phyloP scores from a whole-genome alignment of 2,888 invertebrate genomes.

The Drosophila prostipennis region DNA sequence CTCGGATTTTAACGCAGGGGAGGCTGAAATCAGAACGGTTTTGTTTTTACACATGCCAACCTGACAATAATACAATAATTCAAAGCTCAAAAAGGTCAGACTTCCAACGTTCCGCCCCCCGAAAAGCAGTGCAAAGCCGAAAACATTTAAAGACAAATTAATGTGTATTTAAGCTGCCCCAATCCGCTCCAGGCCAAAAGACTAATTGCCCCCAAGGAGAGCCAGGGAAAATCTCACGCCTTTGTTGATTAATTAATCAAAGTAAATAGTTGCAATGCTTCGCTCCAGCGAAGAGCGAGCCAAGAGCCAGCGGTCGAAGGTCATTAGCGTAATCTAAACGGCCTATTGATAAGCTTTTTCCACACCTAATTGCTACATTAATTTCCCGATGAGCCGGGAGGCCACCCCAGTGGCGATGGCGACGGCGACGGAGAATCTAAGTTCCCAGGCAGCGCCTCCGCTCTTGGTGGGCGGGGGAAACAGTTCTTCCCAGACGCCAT shows the following conservation, averaged over 20 bases:
- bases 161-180: constrained; percentile 76
- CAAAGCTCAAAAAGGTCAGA: constrained; percentile 47
- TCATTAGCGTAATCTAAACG: constrained; percentile 81
- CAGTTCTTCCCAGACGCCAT: constrained; percentile 70
- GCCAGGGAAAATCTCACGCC: constrained; percentile 70
- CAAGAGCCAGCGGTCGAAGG: constrained; percentile 19
- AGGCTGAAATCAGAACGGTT: constrained; percentile 9
- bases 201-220: constrained; percentile 74
- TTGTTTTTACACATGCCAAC: constrained; percentile 52
- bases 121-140: constrained; percentile 19
- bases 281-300: constrained; percentile 8
- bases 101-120: constrained; percentile 4
- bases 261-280: constrained; percentile 64
- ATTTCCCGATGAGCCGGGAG: constrained; percentile 47
- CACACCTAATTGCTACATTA: constrained; percentile 78
- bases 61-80: constrained; percentile 55
- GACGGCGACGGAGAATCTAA: constrained; percentile 11
- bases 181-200: constrained; percentile 44
- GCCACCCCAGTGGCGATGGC: constrained; percentile 32
- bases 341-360: constrained; percentile 77
- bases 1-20: background rate
- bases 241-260: constrained; percentile 81
- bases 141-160: constrained; percentile 75
- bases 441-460: constrained; percentile 15
- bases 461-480: constrained; percentile 55